These are phyloP conservation scores for Noctua janthina DNA, from an alignment of 2,888 invertebrate species.

Conservation along the genomic window DNA sequence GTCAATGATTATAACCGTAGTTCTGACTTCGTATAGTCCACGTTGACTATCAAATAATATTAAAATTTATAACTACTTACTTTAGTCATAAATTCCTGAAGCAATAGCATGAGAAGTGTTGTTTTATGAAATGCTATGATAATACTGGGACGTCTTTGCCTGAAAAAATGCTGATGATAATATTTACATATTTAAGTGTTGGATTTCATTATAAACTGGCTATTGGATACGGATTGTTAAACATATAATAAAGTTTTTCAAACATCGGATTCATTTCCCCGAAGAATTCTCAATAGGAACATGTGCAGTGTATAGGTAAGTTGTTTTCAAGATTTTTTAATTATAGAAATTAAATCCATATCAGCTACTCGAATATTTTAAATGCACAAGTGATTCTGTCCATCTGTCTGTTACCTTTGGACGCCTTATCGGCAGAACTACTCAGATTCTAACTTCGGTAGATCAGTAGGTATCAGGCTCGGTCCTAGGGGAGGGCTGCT, in stretches of 20 bases:
- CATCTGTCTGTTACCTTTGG: not conserved
- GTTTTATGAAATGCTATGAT: conserved; percentile 23
- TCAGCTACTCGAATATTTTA: not conserved
- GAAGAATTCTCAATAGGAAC: not conserved
- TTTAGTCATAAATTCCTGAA: conserved; percentile 21
- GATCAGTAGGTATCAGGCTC: not conserved
- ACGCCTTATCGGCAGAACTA: not conserved
- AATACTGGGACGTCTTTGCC: conserved; percentile 11
- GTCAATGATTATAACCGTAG: not conserved
- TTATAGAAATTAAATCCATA: not conserved
- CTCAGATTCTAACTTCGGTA: not conserved
- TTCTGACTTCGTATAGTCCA: too few relatives aligned
- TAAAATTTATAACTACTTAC: conserved; percentile 14
- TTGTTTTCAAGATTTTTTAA: not conserved
- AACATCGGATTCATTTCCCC: not conserved
- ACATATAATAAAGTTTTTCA: not conserved
- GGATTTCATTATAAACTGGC: conserved; percentile 19
- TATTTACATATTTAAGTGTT: conserved; percentile 32
- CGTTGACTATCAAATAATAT: conserved; percentile 16
- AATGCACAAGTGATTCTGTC: not conserved
- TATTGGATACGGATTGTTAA: conserved; percentile 2
- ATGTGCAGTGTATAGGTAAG: not conserved
- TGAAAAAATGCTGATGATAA: conserved; percentile 13
- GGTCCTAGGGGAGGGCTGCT: too few relatives aligned
- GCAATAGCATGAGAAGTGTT: not conserved